These are phyloP conservation scores for Lydus trimaculatus DNA, from an alignment of 2,888 invertebrate species.

Conservation along the genomic window DNA sequence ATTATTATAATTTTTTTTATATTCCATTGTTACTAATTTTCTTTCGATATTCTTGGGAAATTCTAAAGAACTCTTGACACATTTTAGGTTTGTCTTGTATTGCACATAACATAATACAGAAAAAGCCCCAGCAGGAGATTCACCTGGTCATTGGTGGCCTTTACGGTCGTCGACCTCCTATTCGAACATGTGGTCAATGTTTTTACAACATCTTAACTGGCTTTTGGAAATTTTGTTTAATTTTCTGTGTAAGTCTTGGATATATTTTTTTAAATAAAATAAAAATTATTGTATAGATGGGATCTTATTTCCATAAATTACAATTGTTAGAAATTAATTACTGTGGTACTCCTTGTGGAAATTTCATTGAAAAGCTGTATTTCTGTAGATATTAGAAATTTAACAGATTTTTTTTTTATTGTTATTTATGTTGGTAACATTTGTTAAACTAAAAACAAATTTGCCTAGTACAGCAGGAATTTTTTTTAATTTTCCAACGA, in stretches of 20 bases:
- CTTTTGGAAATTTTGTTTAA: conserved; percentile 30
- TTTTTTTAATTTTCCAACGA: neutral
- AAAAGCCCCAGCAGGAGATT: conserved; percentile 8
- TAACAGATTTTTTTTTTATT: too few species aligned
- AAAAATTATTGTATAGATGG: too few species aligned
- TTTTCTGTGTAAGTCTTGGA: neutral
- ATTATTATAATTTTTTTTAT: too few species aligned
- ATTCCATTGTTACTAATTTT: neutral
- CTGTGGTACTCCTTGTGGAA: too few species aligned
- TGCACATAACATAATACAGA: neutral
- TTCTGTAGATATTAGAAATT: too few species aligned
- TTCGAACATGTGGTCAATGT: conserved; percentile 37
- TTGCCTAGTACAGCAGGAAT: too few species aligned
- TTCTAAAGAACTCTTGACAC: neutral
- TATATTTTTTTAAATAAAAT: neutral
- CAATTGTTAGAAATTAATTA: too few species aligned
- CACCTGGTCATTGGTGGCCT: conserved; percentile 30
- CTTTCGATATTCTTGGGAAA: neutral
- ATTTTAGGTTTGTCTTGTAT: neutral
- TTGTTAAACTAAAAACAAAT: too few species aligned
- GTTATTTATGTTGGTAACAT: too few species aligned
- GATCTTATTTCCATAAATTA: too few species aligned
- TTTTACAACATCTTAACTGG: conserved; percentile 32
- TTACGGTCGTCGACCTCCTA: conserved; percentile 33
- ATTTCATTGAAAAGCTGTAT: too few species aligned